Percentiles rank a stretch among this genome's conserved stretches.
phyloP scores from a whole-genome alignment of 2,797 vertebrate genomes.

The Tauraco hartlaubi region DNA sequence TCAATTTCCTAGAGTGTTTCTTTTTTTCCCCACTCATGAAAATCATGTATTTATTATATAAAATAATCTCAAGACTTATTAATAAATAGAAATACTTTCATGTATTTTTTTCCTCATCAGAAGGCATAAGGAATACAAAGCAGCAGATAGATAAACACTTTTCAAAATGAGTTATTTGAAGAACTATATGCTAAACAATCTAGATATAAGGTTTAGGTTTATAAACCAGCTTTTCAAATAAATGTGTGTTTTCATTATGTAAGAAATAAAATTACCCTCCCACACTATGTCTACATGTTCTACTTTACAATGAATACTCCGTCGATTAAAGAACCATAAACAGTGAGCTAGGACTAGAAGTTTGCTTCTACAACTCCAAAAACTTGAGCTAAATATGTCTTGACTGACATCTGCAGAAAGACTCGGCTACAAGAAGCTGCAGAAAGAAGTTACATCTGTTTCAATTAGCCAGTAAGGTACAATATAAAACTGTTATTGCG shows the following conservation, averaged over 20 bases:
- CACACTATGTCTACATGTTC: background rate
- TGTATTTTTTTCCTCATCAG: background rate
- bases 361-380: background rate
- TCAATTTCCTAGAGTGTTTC: background rate
- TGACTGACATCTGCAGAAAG: background rate
- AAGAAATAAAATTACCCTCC: background rate
- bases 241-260: background rate
- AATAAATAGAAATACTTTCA: background rate
- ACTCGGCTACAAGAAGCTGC: background rate
- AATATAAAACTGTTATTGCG: background rate
- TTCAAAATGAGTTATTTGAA: background rate
- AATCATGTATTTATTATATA: background rate
- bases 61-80: background rate
- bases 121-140: background rate
- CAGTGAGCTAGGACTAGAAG: background rate
- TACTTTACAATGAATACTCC: background rate
- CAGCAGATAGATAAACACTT: background rate
- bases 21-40: background rate
- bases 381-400: background rate
- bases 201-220: background rate
- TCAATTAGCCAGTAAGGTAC: background rate
- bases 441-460: background rate
- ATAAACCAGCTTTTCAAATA: background rate
- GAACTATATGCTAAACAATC: background rate
- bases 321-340: background rate